Percentiles rank a stretch among this genome's conserved stretches.
Conservation (phyloP, 2,888 invertebrate species). For the Eilema sororculum region DNA sequence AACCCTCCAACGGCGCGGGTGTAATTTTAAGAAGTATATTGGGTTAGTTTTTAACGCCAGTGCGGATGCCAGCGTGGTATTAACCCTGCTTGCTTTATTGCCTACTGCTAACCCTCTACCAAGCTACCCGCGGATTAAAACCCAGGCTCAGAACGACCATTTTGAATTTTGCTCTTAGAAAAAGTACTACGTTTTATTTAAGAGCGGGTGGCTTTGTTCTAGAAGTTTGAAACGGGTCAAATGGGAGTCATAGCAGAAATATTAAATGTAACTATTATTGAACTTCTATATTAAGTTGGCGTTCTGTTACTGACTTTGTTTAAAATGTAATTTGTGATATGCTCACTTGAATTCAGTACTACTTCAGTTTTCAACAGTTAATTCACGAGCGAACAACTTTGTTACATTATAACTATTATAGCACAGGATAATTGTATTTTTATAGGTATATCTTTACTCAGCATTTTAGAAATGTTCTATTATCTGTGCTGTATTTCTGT, state of each 20-base stretch:
- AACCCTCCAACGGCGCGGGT: constrained; percentile 60
- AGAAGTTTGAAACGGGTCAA: constrained; percentile 48
- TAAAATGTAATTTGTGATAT: constrained; percentile 12
- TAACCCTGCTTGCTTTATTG: constrained; percentile 72
- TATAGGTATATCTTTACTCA: no score
- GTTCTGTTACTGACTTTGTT: constrained; percentile 12
- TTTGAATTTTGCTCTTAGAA: constrained; percentile 37
- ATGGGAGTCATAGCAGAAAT: constrained; percentile 49
- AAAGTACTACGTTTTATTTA: constrained; percentile 41
- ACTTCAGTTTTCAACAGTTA: not conserved
- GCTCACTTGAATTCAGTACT: constrained; percentile 1
- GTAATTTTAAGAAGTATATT: constrained; percentile 81
- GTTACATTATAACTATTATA: not conserved
- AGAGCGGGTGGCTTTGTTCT: constrained; percentile 46
- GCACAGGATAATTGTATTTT: not conserved
- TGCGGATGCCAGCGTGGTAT: constrained; percentile 69
- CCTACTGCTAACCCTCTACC: constrained; percentile 28
- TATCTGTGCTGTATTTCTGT: no score
- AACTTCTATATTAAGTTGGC: constrained; percentile 49
- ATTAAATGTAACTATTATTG: constrained; percentile 53
- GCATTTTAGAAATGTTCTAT: no score
- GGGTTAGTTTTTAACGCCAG: constrained; percentile 80
- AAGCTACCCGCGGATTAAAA: not conserved
- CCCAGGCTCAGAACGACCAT: constrained; percentile 21
- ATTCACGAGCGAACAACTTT: not conserved